Evolutionary conservation across 1,140 invertebrate species (phyloP).

Genomic region (Halesus radiatus): DNA sequence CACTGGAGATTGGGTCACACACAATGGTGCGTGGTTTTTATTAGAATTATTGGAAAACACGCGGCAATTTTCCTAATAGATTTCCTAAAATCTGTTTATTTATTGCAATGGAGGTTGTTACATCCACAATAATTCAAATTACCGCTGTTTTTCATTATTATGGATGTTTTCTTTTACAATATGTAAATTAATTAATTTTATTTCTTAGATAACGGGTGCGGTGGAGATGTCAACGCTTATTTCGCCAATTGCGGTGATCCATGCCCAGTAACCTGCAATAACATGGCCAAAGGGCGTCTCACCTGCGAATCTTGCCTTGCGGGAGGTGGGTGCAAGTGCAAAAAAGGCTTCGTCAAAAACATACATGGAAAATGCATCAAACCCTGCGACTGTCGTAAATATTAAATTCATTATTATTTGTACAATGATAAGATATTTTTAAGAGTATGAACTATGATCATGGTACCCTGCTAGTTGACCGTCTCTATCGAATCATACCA

Average conservation of each 20-base stretch:
- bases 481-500: not conserved
- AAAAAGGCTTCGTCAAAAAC: slow-evolving; percentile 28
- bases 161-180: too few relatives aligned
- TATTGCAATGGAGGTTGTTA: too few relatives aligned
- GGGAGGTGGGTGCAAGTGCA: slow-evolving; percentile 43
- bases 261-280: slow-evolving; percentile 44
- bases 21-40: too few relatives aligned
- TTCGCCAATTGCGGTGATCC: slow-evolving; percentile 32
- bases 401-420: not conserved
- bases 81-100: too few relatives aligned
- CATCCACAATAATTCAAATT: too few relatives aligned
- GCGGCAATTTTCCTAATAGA: too few relatives aligned
- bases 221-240: slow-evolving; percentile 35
- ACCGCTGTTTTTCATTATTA: too few relatives aligned
- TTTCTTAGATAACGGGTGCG: slow-evolving; percentile 20
- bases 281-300: not conserved
- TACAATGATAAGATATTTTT: not conserved
- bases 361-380: slow-evolving; percentile 36
- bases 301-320: not conserved
- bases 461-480: not conserved
- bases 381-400: slow-evolving; percentile 13
- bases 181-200: too few relatives aligned
- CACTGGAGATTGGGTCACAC: too few relatives aligned
- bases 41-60: too few relatives aligned
- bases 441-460: not conserved